Conservation (phyloP, 2,888 invertebrate genomes). For the Imbricaverruca yamaguchii region DNA sequence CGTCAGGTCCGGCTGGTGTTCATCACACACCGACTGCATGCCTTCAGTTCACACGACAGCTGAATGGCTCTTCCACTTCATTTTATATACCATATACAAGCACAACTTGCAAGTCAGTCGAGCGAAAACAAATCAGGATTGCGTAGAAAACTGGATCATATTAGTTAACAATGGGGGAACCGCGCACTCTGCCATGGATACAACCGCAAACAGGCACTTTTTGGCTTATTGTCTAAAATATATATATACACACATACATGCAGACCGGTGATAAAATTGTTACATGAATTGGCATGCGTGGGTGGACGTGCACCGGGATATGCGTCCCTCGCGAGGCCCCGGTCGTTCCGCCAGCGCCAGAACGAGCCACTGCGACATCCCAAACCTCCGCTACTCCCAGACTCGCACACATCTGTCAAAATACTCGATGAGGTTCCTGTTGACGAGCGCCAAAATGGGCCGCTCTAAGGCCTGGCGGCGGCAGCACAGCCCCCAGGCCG, state of each 20-base stretch:
- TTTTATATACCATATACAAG: background rate
- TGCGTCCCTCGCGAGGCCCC: no score
- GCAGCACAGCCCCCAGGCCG: no score
- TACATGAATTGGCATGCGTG: constrained; percentile 2
- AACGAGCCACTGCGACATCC: no score
- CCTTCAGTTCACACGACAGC: no score
- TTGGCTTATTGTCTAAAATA: constrained; percentile 1
- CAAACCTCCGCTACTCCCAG: background rate
- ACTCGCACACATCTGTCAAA: background rate
- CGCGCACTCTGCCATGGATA: background rate
- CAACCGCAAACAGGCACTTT: constrained; percentile 1
- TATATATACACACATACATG: background rate
- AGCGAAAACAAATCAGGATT: background rate
- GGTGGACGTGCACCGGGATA: background rate
- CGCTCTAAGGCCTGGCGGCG: background rate
- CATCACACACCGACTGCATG: no score
- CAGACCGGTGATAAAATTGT: background rate
- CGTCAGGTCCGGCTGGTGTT: no score
- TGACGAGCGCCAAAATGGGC: no score
- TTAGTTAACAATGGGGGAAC: background rate
- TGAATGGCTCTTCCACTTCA: background rate
- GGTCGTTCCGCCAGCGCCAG: no score
- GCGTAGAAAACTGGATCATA: constrained; percentile 1
- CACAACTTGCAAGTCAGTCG: background rate
- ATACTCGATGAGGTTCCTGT: no score